Evolutionary conservation across 1,140 invertebrate genomes (phyloP).

Genomic region (Lethocerus indicus): DNA sequence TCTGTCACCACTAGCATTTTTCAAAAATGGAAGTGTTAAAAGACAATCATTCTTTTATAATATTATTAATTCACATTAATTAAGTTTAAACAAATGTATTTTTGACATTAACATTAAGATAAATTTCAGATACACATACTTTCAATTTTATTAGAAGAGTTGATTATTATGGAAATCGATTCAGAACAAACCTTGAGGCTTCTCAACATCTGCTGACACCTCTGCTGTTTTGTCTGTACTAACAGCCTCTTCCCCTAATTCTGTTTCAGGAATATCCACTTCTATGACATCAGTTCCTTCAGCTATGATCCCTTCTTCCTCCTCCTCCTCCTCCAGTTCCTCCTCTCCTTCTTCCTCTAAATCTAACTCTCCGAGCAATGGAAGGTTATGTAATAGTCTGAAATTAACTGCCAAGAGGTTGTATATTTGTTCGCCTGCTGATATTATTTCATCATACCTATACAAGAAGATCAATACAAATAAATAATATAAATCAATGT

Average conservation of each 20-base stretch:
- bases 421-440: constrained; percentile 34
- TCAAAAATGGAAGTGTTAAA: too few species aligned
- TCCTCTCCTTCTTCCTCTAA: constrained; percentile 8
- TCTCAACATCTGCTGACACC: background rate
- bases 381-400: constrained; percentile 11
- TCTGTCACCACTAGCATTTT: too few species aligned
- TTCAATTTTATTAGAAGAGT: background rate
- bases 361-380: background rate
- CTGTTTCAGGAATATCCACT: background rate
- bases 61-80: too few species aligned
- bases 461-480: too few species aligned
- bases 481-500: too few species aligned
- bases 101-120: background rate
- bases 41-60: too few species aligned
- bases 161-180: background rate
- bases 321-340: constrained; percentile 9
- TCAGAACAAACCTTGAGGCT: background rate
- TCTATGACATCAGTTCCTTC: background rate
- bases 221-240: background rate
- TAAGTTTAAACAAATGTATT: too few species aligned
- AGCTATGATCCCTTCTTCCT: constrained; percentile 5
- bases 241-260: background rate
- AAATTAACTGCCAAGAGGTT: constrained; percentile 43
- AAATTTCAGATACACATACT: background rate
- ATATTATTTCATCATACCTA: constrained; percentile 36